A percentile compares a stretch with the other conserved stretches of the same genome.
phyloP scores from a whole-genome alignment of 1,140 invertebrate genomes.

The Apis mellifera region Amel_HAv3.1 CM009942.2:6365501-6366000 shows the following conservation, averaged over 20 bases:
- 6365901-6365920: neutral
- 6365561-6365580: constrained; percentile 67
- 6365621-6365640: constrained; percentile 41
- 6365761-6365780: constrained; percentile 15
- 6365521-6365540: constrained; percentile 16
- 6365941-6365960: neutral
- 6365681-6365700: constrained; percentile 21
- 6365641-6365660: constrained; percentile 30
- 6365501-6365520: too few species aligned
- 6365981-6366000: neutral
- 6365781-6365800: constrained; percentile 44
- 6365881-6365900: neutral
- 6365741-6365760: constrained; percentile 36
- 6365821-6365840: constrained; percentile 12
- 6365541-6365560: constrained; percentile 67
- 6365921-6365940: too few species aligned
- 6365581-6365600: constrained; percentile 21
- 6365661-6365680: constrained; percentile 52
- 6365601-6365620: neutral
- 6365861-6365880: neutral
- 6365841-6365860: constrained; percentile 26
- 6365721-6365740: constrained; percentile 2
- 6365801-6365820: constrained; percentile 22
- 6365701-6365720: constrained; percentile 44
- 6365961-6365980: neutral